Percentiles rank a stretch among this genome's conserved stretches.
Conservation (phyloP, 2,888 invertebrate genomes). For the Xanthostigma xanthostigma region DNA sequence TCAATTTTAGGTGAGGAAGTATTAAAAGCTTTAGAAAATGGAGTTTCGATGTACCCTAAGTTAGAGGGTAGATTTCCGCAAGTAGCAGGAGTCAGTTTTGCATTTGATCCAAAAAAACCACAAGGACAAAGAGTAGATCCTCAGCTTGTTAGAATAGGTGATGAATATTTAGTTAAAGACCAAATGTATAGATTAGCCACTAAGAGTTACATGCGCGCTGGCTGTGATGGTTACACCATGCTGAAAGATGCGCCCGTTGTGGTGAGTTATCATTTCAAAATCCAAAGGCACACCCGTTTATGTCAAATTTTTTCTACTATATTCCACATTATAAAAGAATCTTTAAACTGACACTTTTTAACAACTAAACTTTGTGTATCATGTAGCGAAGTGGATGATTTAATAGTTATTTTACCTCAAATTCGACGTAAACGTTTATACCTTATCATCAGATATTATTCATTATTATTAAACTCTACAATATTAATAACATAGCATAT, state of each 20-base stretch:
- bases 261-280: constrained; percentile 32
- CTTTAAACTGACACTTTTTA: too few relatives aligned
- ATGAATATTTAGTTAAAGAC: constrained; percentile 58
- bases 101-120: constrained; percentile 55
- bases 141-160: constrained; percentile 65
- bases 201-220: constrained; percentile 65
- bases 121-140: constrained; percentile 55
- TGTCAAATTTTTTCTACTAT: constrained; percentile 1
- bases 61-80: constrained; percentile 82
- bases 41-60: constrained; percentile 73
- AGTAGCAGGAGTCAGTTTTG: constrained; percentile 64
- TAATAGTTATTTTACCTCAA: too few relatives aligned
- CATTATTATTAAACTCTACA: too few relatives aligned
- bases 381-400: too few relatives aligned
- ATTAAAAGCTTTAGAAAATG: constrained; percentile 63
- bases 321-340: background rate
- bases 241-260: constrained; percentile 57
- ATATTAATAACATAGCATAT: too few relatives aligned
- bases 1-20: constrained; percentile 40
- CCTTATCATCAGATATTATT: too few relatives aligned
- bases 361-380: too few relatives aligned
- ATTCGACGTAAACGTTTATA: too few relatives aligned
- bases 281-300: background rate
- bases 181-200: constrained; percentile 65
- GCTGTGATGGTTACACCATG: constrained; percentile 76